phyloP scores from a whole-genome alignment of 1,140 invertebrate genomes.

The Vollenhovia emeryi region DNA sequence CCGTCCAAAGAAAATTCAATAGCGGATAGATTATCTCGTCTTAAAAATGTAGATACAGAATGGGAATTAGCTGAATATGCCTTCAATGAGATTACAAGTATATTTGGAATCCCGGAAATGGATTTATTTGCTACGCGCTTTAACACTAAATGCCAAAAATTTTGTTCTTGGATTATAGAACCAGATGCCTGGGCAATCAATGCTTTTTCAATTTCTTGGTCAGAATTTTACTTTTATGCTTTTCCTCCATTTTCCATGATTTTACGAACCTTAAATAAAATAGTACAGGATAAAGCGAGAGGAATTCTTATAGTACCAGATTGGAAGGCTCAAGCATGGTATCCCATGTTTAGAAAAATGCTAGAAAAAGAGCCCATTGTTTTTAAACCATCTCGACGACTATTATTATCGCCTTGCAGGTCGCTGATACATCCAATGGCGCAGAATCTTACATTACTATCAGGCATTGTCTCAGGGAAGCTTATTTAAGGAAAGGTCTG shows the following conservation, averaged over 20 bases:
- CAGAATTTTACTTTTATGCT: neutral
- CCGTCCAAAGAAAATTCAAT: neutral
- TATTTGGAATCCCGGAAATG: neutral
- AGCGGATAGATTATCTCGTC: neutral
- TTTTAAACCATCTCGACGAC: too few relatives aligned
- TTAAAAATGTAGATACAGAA: neutral
- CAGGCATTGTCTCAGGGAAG: too few relatives aligned
- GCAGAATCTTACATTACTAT: too few relatives aligned
- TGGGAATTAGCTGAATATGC: neutral
- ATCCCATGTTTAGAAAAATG: too few relatives aligned
- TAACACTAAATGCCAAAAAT: neutral
- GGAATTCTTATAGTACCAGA: neutral
- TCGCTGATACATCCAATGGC: too few relatives aligned
- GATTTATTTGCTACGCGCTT: neutral
- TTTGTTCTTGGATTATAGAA: neutral
- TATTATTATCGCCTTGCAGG: too few relatives aligned
- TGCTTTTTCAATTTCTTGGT: neutral
- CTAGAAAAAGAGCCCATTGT: too few relatives aligned
- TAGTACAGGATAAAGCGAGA: neutral
- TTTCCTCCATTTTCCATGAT: conserved; percentile 12
- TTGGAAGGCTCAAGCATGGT: neutral
- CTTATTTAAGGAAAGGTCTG: too few relatives aligned
- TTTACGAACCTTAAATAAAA: conserved; percentile 9
- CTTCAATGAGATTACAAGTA: neutral
- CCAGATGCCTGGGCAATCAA: neutral